Conservation (phyloP, 2,113 vertebrate species). For the Tylochromis polylepis region DNA sequence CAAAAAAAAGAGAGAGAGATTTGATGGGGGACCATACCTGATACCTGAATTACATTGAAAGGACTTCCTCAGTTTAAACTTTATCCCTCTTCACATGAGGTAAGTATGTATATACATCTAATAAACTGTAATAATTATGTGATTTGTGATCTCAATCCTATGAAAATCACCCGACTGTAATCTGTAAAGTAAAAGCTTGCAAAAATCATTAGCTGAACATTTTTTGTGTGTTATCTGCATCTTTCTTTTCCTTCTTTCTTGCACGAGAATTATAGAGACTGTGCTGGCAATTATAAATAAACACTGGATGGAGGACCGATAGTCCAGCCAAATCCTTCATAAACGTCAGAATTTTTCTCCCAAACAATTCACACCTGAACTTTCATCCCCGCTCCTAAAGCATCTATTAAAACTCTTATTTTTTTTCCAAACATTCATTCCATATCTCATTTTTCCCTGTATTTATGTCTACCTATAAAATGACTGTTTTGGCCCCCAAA, state of each 20-base stretch:
- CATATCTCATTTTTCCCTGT: neutral
- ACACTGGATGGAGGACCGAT: fast-evolving
- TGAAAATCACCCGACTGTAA: neutral
- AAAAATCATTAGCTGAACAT: neutral
- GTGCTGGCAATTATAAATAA: neutral
- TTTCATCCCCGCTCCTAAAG: fast-evolving
- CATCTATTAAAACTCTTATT: neutral
- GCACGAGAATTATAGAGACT: neutral
- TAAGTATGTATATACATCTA: neutral
- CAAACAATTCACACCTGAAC: neutral
- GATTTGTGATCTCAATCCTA: neutral
- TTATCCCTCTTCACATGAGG: neutral
- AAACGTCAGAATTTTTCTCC: neutral
- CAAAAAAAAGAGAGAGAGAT: too few species aligned
- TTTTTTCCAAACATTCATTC: fast-evolving
- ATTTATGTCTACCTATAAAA: neutral
- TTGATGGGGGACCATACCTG: neutral
- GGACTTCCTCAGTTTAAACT: neutral
- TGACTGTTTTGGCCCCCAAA: neutral
- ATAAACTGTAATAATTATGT: neutral
- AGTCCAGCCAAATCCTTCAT: neutral
- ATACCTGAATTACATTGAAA: neutral
- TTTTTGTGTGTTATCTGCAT: neutral
- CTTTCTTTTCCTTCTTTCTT: neutral
- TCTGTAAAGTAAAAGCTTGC: neutral